Conservation (phyloP, 2,888 invertebrate genomes). For the Acrocera orbiculus region DNA sequence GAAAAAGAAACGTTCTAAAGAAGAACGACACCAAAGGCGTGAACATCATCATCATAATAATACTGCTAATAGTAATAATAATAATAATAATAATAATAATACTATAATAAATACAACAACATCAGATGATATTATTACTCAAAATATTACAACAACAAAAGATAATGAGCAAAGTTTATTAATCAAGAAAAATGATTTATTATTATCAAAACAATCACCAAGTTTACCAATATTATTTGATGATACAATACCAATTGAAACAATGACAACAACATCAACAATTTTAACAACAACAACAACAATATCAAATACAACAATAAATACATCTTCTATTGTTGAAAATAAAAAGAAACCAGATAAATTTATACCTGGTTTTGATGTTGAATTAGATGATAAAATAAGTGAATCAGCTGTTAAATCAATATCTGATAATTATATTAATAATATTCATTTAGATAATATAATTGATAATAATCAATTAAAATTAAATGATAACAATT, state of each 20-base stretch:
- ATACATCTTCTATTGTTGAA: constrained; percentile 20
- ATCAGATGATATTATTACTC: constrained; percentile 15
- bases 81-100: constrained; percentile 8
- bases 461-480: no score
- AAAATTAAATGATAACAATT: no score
- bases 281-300: constrained; percentile 9
- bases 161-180: no score
- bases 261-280: constrained; percentile 5
- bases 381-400: constrained; percentile 47
- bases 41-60: constrained; percentile 52
- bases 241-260: constrained; percentile 33
- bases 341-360: constrained; percentile 38
- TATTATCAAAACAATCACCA: constrained; percentile 39
- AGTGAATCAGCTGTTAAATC: constrained; percentile 67
- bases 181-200: no score
- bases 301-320: constrained; percentile 11
- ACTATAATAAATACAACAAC: constrained; percentile 22
- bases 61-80: no score
- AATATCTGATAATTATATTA: constrained; percentile 42
- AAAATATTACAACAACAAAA: no score
- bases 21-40: constrained; percentile 51
- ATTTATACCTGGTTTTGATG: constrained; percentile 50
- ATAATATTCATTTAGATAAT: constrained; percentile 25
- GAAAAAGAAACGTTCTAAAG: constrained; percentile 67
- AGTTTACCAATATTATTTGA: constrained; percentile 43